phyloP scores from a whole-genome alignment of 2,797 vertebrate genomes.

The Adelosebastes latens region DNA sequence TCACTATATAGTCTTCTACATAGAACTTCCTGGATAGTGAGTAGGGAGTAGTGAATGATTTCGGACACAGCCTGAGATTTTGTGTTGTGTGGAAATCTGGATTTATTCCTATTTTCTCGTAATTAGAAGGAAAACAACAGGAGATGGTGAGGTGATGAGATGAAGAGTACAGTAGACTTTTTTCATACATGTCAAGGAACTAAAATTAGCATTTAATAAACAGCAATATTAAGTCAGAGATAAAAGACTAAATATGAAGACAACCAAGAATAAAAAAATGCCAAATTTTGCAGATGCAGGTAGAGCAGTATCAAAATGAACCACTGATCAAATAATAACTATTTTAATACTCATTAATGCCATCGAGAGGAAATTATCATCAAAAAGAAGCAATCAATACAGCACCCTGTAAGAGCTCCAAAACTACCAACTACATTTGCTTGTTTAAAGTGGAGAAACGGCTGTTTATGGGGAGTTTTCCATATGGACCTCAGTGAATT shows the following conservation, averaged over 20 bases:
- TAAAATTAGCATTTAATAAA: not conserved
- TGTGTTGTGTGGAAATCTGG: no score
- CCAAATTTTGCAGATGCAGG: not conserved
- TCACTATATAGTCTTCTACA: no score
- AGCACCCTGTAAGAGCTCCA: not conserved
- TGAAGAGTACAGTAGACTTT: not conserved
- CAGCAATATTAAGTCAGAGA: not conserved
- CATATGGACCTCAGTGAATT: conserved; percentile 24
- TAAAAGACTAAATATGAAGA: not conserved
- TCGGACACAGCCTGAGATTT: no score
- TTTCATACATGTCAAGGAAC: not conserved
- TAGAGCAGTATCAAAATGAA: not conserved
- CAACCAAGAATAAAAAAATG: not conserved
- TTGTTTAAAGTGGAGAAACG: conserved; percentile 6
- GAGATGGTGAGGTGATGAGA: not conserved
- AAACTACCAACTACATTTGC: conserved; percentile 13
- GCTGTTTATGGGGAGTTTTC: conserved; percentile 24
- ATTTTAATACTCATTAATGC: no score
- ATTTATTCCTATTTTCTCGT: not conserved
- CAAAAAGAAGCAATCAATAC: not conserved
- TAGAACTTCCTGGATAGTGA: no score
- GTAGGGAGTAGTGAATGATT: no score
- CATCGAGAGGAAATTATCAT: not conserved
- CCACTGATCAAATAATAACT: no score
- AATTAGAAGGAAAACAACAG: not conserved